A percentile compares a stretch with the other conserved stretches of the same genome.
phyloP scores from a whole-genome alignment of 2,888 invertebrate species.

The Macaria liturata region DNA sequence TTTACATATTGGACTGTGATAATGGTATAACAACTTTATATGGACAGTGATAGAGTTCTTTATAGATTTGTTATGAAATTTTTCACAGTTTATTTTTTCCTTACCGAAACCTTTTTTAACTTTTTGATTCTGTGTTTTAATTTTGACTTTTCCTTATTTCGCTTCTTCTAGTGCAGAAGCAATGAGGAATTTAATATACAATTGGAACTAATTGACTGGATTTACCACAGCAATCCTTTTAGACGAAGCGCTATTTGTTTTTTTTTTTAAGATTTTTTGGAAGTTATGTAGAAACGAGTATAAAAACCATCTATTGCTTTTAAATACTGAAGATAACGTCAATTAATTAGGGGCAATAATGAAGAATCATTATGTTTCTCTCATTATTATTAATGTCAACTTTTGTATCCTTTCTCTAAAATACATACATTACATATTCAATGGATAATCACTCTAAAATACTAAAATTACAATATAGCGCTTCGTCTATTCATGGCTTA shows the following conservation, averaged over 20 bases:
- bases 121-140: conserved; percentile 38
- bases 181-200: conserved; percentile 54
- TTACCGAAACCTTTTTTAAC: conserved; percentile 32
- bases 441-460: no score
- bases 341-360: no score
- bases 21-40: conserved; percentile 3
- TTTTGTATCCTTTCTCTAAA: no score
- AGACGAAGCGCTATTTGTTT: conserved; percentile 46
- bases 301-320: no score
- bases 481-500: conserved; percentile 37
- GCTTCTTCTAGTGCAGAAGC: conserved; percentile 79
- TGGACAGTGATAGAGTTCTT: no score
- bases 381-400: no score
- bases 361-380: no score
- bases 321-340: no score
- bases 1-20: conserved; percentile 12
- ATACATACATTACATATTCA: no score
- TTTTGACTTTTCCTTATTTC: conserved; percentile 43
- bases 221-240: conserved; percentile 78
- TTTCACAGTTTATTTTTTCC: conserved; percentile 27
- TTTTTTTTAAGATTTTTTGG: no score
- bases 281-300: no score
- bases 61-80: not conserved
- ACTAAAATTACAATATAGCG: conserved; percentile 12
- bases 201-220: conserved; percentile 21